These are phyloP conservation scores for Tigriopus japonicus DNA, from an alignment of 1,140 invertebrate species.

Conservation along the genomic window DNA sequence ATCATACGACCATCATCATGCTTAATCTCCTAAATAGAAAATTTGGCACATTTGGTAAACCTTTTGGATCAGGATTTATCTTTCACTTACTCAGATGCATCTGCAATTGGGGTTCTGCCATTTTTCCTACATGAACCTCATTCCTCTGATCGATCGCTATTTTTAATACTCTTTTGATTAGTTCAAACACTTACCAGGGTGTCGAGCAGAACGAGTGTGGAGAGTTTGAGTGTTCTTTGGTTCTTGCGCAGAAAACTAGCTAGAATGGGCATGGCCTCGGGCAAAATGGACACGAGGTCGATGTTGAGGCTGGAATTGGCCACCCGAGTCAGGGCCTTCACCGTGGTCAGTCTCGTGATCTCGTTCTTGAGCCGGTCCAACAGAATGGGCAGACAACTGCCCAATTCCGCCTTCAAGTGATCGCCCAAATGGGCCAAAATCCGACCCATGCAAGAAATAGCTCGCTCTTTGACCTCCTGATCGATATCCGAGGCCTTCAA, in stretches of 20 bases:
- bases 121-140: too few species aligned
- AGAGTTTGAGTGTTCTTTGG: constrained; percentile 79
- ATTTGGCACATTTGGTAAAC: too few species aligned
- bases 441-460: constrained; percentile 91
- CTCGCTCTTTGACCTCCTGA: constrained; percentile 94
- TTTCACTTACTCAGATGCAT: too few species aligned
- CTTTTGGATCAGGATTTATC: too few species aligned
- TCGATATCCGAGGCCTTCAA: constrained; percentile 89
- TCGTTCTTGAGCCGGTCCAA: constrained; percentile 80
- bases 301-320: constrained; percentile 72
- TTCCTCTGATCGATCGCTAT: too few species aligned
- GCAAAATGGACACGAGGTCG: constrained; percentile 62
- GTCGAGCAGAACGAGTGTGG: constrained; percentile 72
- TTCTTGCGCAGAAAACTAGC: constrained; percentile 92
- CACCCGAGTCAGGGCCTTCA: constrained; percentile 85
- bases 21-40: too few species aligned
- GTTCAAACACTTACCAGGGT: constrained; percentile 45
- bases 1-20: too few species aligned
- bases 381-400: constrained; percentile 74
- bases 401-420: constrained; percentile 37
- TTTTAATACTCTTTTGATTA: constrained; percentile 53
- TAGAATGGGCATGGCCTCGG: constrained; percentile 71
- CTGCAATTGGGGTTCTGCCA: too few species aligned
- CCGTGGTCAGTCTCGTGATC: constrained; percentile 84
- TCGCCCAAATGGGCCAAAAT: constrained; percentile 67